A percentile compares a stretch with the other conserved stretches of the same genome.
These are phyloP conservation scores for Pyrocoelia pectoralis DNA, from an alignment of 2,888 invertebrate genomes.

Conservation along the genomic window DNA sequence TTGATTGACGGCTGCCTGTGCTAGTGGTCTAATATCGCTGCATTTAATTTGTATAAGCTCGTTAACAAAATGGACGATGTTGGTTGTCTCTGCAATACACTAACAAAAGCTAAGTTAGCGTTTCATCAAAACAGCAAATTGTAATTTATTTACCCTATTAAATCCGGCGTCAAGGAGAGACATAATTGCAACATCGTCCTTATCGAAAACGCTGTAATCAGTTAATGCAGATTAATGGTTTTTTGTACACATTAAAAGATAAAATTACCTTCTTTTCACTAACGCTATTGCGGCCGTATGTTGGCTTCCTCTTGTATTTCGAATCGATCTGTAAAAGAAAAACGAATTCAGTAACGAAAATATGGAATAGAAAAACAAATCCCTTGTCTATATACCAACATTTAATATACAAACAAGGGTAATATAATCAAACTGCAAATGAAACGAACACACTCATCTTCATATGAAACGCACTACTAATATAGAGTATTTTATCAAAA, in stretches of 20 bases:
- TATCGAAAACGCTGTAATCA: slow-evolving; percentile 75
- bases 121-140: too few relatives aligned
- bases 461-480: too few relatives aligned
- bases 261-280: slow-evolving; percentile 80
- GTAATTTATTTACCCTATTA: slow-evolving; percentile 76
- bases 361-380: too few relatives aligned
- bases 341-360: too few relatives aligned
- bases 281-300: slow-evolving; percentile 83
- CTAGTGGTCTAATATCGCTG: slow-evolving; percentile 77
- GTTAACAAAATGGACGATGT: slow-evolving; percentile 67
- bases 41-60: slow-evolving; percentile 83
- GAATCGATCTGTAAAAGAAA: slow-evolving; percentile 73
- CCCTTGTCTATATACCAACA: too few relatives aligned
- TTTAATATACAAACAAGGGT: too few relatives aligned
- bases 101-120: slow-evolving; percentile 51
- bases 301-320: slow-evolving; percentile 78
- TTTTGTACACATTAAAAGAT: not conserved
- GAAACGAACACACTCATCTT: too few relatives aligned
- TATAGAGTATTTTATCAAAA: too few relatives aligned
- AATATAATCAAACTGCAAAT: too few relatives aligned
- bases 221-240: not conserved
- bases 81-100: slow-evolving; percentile 74
- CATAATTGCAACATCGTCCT: slow-evolving; percentile 80
- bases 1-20: slow-evolving; percentile 80
- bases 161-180: slow-evolving; percentile 85